Evolutionary conservation across 2,888 invertebrate genomes (phyloP), one percentile per base, ranked within the genome.

Genomic region (Clostera curtula): DNA sequence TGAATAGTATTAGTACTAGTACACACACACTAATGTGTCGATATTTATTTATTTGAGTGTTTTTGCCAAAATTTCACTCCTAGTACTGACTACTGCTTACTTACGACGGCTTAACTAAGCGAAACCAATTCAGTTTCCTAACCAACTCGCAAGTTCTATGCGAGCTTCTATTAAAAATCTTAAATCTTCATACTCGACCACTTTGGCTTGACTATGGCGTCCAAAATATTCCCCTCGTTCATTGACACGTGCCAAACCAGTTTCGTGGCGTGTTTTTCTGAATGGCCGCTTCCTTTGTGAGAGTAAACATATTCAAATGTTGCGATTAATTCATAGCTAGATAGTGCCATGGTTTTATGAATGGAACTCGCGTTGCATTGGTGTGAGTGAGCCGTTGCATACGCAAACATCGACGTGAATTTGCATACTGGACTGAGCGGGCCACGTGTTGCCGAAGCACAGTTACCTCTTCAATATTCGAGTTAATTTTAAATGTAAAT

Each of bases 321-420:
- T 79, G 83, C 83, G 79, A 83, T 83, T 82, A 83, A 83, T 83
- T 82, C 83, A 82, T 80, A 65, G 80, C 71, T 76, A 67, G 75
- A 73, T 80, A 75, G 76, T 76, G 63, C 67, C 67, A 68, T 64
- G 74, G 59, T 75, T 79, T 83, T 82, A 83, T 83, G 82, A 83
- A 83, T 83, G 82, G 79, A 75, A 64, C 59, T 41, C 44, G 50
- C 40, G 42, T 30, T 63, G 60, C 56, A 45, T 36, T 36, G 36
- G 76, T 72, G 72, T 77, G 74, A 35, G 76, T 70, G 60, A 45
- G 40, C 39, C 40, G 41, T 42, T 49, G 52, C 43, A 58, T 54
- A 52, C 47, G 49, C 45, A 58, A 59, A 58, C 63, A 70, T 59
- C 61, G 60, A 59, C 48, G 40, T 30, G 35, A 41, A 82, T 82